Evolutionary conservation across 2,113 vertebrate genomes (phyloP), one percentile per base, ranked within the genome.

Genomic region (Uria lomvia): DNA sequence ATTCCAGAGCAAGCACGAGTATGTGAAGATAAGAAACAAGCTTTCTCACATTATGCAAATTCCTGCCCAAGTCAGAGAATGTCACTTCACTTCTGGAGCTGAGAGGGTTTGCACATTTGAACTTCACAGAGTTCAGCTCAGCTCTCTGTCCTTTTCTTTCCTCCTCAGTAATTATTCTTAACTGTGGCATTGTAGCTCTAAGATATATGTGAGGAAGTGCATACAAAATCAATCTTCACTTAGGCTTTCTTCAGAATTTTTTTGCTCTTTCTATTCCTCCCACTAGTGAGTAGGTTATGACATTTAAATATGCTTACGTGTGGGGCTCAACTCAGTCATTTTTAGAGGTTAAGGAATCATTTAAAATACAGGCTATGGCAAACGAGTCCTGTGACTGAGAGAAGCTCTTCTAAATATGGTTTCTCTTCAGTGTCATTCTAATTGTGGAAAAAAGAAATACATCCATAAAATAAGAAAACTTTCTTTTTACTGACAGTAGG

Each of bases 41-140:
- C 58, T 85, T 90, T 85, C 34, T 18, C 29, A 82, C 84, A 86
- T 94, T 96, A 97, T 95, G 89, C 59, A 96, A 91, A 97, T 95
- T 63, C 70, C 23, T 6, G 49, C 17, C 3, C 26, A 73, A 91
- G 62, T 80, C 62, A 94, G 30, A 94, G 55, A 90, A 87, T 92
- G 71, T 92, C 87, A 71, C 32, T 83, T 91, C 42, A 47, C 55
- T 95, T 82, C 66, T 91, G 55, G 15, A 94, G 70, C 70, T 89
- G 73, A 73, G 86, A 92, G 32, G 11, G 27, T 75, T 74, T 94
- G 21, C 30, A 52, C 29, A 36, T 94, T 88, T 91, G 81, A 97
- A 96, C 91, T 89, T 95, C 66, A 86, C 11, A 88, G 40, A 70
- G 71, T 90, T 94, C 77, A 85, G 21, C 20, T 86, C 66, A 89